Evolutionary conservation across 2,888 invertebrate genomes (phyloP).

Genomic region (Nycteola revayana): DNA sequence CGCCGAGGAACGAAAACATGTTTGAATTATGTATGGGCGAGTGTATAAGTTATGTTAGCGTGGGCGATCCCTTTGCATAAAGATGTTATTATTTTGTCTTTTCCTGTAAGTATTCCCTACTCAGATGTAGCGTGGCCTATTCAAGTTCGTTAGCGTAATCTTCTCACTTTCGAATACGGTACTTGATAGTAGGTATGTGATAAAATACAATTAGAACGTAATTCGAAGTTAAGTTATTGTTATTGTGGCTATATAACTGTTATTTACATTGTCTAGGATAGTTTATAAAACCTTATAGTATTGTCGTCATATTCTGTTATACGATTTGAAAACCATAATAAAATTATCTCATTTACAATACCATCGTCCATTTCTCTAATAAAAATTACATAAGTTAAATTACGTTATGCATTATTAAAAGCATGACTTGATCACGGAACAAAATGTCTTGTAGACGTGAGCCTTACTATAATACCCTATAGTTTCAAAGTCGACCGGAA

Average conservation of each 20-base stretch:
- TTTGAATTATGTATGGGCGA: slow-evolving; percentile 60
- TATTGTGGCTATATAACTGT: slow-evolving; percentile 28
- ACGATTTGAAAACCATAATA: too few relatives aligned
- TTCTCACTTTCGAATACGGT: slow-evolving; percentile 60
- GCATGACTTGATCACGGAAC: too few relatives aligned
- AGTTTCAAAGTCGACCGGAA: slow-evolving; percentile 13
- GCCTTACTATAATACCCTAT: neutral
- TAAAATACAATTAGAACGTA: slow-evolving; percentile 49
- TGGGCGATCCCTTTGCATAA: slow-evolving; percentile 59
- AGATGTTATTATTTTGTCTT: slow-evolving; percentile 56
- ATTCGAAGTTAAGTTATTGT: slow-evolving; percentile 38
- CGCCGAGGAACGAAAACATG: slow-evolving; percentile 45
- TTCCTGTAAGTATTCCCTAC: slow-evolving; percentile 42
- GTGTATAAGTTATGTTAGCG: slow-evolving; percentile 51
- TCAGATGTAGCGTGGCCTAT: slow-evolving; percentile 37
- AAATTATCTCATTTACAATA: too few relatives aligned
- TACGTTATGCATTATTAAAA: too few relatives aligned
- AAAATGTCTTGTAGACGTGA: too few relatives aligned
- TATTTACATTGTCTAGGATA: slow-evolving; percentile 20
- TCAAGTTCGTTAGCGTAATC: slow-evolving; percentile 59
- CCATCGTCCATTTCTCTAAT: too few relatives aligned
- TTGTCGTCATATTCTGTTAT: too few relatives aligned
- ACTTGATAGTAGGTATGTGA: slow-evolving; percentile 38
- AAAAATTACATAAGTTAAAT: too few relatives aligned
- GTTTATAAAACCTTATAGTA: too few relatives aligned